phyloP scores from a whole-genome alignment of 2,113 vertebrate genomes.

The Falco punctatus region DNA sequence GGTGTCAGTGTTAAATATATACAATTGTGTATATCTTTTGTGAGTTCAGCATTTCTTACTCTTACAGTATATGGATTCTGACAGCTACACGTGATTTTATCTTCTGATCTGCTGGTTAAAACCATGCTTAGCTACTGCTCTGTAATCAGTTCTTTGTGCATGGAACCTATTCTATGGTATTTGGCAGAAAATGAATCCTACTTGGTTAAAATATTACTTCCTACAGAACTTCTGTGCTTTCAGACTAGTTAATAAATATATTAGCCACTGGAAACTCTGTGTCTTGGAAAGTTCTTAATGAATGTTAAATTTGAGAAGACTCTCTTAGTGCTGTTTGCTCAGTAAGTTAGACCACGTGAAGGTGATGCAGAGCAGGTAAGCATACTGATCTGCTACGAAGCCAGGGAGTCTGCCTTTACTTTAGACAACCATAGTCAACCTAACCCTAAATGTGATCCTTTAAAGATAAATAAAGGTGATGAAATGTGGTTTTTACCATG shows the following conservation, averaged over 20 bases:
- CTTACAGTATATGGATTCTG: not conserved
- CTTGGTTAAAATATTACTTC: not conserved
- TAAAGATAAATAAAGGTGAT: not conserved
- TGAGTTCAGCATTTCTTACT: constrained; percentile 9
- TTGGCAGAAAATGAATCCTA: not conserved
- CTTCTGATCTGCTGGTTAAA: not conserved
- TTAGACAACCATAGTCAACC: not conserved
- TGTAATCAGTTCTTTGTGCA: not conserved
- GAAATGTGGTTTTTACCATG: not conserved
- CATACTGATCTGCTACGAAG: not conserved
- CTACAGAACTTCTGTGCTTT: not conserved
- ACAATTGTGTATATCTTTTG: not conserved
- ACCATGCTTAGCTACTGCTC: not conserved
- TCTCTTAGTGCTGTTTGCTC: not conserved
- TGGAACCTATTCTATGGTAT: not conserved
- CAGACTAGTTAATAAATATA: constrained; percentile 22
- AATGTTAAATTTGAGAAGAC: not conserved
- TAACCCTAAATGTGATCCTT: not conserved
- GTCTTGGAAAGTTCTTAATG: not conserved
- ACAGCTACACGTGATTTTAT: not conserved
- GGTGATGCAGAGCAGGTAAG: not conserved
- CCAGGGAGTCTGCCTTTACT: not conserved
- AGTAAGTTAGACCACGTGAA: not conserved
- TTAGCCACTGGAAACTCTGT: not conserved
- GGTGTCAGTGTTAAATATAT: not conserved